A percentile compares a stretch with the other conserved stretches of the same genome.
These are phyloP conservation scores for Cephus pulcher DNA, from an alignment of 2,888 invertebrate genomes.

Conservation along the genomic window DNA sequence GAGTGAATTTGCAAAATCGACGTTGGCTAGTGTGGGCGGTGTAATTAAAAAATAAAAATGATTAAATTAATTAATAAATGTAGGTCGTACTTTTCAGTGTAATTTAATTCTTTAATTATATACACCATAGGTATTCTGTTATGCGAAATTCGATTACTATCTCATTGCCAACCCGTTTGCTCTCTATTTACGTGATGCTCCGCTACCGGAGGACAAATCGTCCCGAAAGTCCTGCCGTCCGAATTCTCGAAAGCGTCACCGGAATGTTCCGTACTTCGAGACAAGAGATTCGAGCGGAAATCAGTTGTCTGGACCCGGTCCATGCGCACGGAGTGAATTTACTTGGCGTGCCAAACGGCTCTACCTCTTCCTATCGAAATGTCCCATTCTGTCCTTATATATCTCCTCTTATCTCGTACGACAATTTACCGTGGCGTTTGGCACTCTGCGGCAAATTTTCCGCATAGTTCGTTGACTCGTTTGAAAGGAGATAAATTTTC, in stretches of 20 bases:
- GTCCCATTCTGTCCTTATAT: slow-evolving; percentile 13
- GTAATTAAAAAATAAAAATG: background rate
- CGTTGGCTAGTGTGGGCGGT: background rate
- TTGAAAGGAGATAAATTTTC: slow-evolving; percentile 19
- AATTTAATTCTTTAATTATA: background rate
- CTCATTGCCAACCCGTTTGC: background rate
- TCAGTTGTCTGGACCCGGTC: slow-evolving; percentile 55
- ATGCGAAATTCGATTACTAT: background rate
- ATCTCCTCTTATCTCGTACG: slow-evolving; percentile 29
- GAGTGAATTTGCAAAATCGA: background rate
- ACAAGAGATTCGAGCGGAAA: slow-evolving; percentile 46
- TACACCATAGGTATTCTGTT: background rate
- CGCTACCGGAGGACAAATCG: background rate
- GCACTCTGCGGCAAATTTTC: slow-evolving; percentile 49
- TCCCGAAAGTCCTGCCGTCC: background rate
- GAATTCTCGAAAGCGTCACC: background rate
- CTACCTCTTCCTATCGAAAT: slow-evolving; percentile 20
- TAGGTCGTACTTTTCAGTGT: background rate
- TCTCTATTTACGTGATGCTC: background rate
- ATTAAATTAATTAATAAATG: background rate
- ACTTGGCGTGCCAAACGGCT: slow-evolving; percentile 45
- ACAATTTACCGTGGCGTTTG: slow-evolving; percentile 39
- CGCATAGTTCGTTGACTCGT: slow-evolving; percentile 48
- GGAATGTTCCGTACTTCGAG: slow-evolving; percentile 25
- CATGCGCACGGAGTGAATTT: slow-evolving; percentile 41